Evolutionary conservation across 2,113 vertebrate genomes (phyloP).

Genomic region (Bambusicola thoracicus): DNA sequence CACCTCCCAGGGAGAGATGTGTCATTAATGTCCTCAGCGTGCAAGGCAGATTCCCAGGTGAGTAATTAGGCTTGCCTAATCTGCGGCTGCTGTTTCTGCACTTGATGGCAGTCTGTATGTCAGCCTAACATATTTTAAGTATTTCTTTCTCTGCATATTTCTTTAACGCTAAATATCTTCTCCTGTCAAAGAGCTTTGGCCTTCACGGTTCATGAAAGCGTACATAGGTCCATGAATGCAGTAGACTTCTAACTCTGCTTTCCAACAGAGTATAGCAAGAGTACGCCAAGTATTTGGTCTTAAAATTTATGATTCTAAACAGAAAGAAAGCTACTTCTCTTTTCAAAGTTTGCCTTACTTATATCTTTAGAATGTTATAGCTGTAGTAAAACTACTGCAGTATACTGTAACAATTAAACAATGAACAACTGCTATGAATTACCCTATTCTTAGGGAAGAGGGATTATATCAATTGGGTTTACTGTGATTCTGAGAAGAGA

Average conservation of each 20-base stretch:
- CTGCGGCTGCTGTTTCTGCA: neutral
- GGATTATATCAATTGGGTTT: neutral
- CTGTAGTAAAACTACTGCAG: neutral
- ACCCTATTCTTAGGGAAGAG: neutral
- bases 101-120: neutral
- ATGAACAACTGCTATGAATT: neutral
- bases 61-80: conserved; percentile 30
- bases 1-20: neutral
- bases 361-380: neutral
- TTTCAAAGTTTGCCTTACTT: neutral
- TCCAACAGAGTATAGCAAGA: neutral
- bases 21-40: neutral
- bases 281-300: neutral
- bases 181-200: neutral
- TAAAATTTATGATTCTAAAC: neutral
- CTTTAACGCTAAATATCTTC: neutral
- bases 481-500: neutral
- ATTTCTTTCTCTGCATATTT: neutral
- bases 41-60: neutral
- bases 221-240: neutral
- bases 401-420: neutral
- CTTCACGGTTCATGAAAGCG: neutral
- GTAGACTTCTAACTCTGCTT: neutral
- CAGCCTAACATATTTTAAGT: neutral
- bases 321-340: neutral